Conservation (phyloP, 2,888 invertebrate genomes). For the Drosophila planitibia region DNA sequence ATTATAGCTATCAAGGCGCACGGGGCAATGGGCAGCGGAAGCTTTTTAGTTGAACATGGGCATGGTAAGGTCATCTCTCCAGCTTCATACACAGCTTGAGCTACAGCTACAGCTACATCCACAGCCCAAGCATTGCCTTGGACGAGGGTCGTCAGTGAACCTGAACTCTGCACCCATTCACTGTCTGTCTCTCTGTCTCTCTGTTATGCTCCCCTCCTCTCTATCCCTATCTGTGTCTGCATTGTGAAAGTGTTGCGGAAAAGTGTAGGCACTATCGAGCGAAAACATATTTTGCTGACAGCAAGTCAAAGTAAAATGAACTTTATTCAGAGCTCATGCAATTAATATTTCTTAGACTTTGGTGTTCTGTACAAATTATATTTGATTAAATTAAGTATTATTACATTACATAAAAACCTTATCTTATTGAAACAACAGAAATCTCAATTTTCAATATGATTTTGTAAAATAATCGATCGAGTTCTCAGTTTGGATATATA, state of each 20-base stretch:
- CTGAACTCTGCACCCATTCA: constrained; percentile 50
- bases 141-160: constrained; percentile 60
- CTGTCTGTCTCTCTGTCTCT: constrained; percentile 11
- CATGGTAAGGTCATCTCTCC: constrained; percentile 46
- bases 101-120: not conserved
- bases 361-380: not conserved
- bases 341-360: not conserved
- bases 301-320: not conserved
- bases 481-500: not conserved
- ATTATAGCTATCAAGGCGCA: constrained; percentile 80
- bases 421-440: not conserved
- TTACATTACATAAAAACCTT: not conserved
- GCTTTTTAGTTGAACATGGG: constrained; percentile 18
- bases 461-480: not conserved
- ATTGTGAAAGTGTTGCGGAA: constrained; percentile 58
- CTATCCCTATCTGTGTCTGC: constrained; percentile 8
- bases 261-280: constrained; percentile 40
- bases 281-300: not conserved
- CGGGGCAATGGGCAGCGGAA: constrained; percentile 19
- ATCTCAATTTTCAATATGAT: not conserved
- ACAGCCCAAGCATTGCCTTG: constrained; percentile 4
- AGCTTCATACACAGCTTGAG: constrained; percentile 1
- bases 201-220: not conserved
- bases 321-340: not conserved
- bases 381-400: not conserved